Conservation (phyloP, 2,113 vertebrate species). For the Corvus cornix region DNA sequence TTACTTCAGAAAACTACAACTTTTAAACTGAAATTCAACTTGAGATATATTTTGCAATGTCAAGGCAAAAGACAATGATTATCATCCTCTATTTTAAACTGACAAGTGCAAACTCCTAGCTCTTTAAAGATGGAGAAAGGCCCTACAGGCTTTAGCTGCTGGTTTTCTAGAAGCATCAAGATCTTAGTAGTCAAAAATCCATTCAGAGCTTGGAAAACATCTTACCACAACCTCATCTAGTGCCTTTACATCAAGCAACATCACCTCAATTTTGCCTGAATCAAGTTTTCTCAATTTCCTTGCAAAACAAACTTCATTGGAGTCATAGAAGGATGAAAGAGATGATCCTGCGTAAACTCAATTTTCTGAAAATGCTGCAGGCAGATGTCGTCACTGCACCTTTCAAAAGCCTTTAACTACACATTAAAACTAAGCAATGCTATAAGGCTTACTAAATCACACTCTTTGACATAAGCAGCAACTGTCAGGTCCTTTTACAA, state of each 20-base stretch:
- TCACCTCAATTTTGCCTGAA: background rate
- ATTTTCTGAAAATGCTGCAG: slow-evolving; percentile 9
- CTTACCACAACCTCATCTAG: background rate
- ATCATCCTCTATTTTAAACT: background rate
- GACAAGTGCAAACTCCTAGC: background rate
- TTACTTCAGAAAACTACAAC: background rate
- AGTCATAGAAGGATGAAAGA: background rate
- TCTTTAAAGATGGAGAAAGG: background rate
- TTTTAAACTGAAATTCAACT: background rate
- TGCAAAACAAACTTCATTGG: background rate
- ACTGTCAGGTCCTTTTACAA: background rate
- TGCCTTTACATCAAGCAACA: background rate
- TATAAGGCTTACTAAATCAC: background rate
- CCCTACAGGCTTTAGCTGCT: background rate
- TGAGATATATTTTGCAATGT: background rate
- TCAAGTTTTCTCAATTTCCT: background rate
- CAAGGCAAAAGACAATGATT: background rate
- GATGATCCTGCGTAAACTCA: background rate
- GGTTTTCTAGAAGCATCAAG: background rate
- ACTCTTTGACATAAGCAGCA: background rate
- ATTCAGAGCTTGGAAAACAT: background rate
- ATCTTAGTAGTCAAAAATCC: background rate
- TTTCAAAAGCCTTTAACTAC: slow-evolving; percentile 10
- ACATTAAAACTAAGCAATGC: background rate
- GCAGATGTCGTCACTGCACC: background rate